phyloP scores from a whole-genome alignment of 2,797 vertebrate genomes.

The Mus caroli region DNA sequence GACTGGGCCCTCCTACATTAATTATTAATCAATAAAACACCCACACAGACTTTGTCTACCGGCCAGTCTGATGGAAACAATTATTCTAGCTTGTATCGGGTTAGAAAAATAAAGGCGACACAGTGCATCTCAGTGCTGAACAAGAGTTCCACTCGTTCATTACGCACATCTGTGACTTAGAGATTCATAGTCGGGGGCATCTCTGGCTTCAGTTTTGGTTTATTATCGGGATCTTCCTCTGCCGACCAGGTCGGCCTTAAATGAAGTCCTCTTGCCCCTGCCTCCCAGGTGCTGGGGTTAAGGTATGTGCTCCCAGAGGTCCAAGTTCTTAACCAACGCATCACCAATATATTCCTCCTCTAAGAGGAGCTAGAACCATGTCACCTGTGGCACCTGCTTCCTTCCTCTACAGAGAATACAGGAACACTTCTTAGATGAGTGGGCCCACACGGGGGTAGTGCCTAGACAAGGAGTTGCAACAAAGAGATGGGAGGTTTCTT shows the following conservation, averaged over 20 bases:
- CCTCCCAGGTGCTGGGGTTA: not conserved
- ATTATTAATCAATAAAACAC: not conserved
- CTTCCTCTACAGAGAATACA: not conserved
- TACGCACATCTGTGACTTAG: not conserved
- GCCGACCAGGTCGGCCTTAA: not conserved
- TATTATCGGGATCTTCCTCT: not conserved
- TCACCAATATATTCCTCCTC: not conserved
- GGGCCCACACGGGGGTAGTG: not conserved
- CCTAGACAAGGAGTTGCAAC: not conserved
- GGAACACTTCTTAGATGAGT: not conserved
- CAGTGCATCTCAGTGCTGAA: not conserved
- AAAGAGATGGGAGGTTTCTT: not conserved
- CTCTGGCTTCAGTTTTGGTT: not conserved
- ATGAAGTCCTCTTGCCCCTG: not conserved
- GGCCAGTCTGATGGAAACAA: not conserved
- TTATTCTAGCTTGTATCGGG: not conserved
- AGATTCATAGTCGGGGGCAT: not conserved
- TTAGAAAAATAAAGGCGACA: not conserved
- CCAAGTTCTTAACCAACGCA: not conserved
- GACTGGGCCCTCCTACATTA: not conserved
- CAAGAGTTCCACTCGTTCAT: rapidly evolving
- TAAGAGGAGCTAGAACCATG: not conserved
- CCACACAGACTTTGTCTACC: not conserved
- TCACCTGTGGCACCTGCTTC: not conserved
- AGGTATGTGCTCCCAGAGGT: not conserved